phyloP scores from a whole-genome alignment of 1,140 invertebrate species.

The Capitella teleta region DNA sequence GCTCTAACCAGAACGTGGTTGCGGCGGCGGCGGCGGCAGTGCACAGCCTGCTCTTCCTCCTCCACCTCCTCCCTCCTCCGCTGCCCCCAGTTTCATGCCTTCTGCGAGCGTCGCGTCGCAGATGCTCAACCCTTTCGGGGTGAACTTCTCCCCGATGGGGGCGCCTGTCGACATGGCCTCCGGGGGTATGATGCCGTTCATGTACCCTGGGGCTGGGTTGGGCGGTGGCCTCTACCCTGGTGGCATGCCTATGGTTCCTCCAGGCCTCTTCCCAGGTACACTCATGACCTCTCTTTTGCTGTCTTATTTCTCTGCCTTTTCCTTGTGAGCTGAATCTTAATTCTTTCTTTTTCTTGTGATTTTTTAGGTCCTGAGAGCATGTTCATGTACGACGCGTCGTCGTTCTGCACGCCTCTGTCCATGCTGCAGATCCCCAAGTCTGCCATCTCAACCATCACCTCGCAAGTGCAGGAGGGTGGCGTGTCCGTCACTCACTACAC shows the following conservation, averaged over 20 bases:
- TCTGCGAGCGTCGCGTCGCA: no score
- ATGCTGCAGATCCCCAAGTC: slow-evolving; percentile 45
- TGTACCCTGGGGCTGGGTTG: slow-evolving; percentile 29
- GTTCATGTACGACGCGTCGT: slow-evolving; percentile 39
- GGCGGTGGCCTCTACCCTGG: slow-evolving; percentile 11
- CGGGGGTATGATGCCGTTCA: slow-evolving; percentile 38
- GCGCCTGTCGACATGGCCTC: slow-evolving; percentile 9
- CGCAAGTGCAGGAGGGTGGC: slow-evolving; percentile 39
- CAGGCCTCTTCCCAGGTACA: background rate
- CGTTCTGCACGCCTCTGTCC: slow-evolving; percentile 44
- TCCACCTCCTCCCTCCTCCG: no score
- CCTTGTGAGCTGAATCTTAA: no score
- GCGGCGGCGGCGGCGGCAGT: no score
- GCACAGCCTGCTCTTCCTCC: no score
- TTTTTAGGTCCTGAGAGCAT: slow-evolving; percentile 30
- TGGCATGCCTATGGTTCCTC: slow-evolving; percentile 10
- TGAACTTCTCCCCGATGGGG: background rate
- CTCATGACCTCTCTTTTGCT: background rate
- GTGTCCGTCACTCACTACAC: slow-evolving; percentile 42
- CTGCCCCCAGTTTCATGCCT: no score
- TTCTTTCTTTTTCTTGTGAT: no score
- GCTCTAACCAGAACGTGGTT: no score
- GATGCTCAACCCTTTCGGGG: slow-evolving; percentile 1
- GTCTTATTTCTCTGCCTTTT: no score
- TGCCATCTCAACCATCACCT: slow-evolving; percentile 43